Conservation (phyloP, 2,797 vertebrate genomes). For the Sebastes taczanowskii region DNA sequence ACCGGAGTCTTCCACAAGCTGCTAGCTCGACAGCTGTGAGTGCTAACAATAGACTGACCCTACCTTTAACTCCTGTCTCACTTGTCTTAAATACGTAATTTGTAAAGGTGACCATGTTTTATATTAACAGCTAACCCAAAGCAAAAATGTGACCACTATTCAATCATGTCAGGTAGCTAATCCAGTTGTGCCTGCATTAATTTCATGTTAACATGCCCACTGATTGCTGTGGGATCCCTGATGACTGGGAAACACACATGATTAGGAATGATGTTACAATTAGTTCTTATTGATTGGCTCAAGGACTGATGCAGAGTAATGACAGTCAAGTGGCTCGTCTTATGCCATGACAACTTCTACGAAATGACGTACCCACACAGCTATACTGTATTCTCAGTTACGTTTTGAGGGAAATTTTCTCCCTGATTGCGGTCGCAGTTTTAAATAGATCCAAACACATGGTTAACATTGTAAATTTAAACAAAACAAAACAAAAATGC, state of each 20-base stretch:
- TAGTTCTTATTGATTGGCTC: slow-evolving; percentile 1
- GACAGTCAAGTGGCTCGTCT: neutral
- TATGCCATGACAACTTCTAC: no score
- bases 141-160: neutral
- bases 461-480: no score
- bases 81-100: fast-evolving
- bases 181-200: neutral
- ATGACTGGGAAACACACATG: slow-evolving; percentile 4
- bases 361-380: fast-evolving
- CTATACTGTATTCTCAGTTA: no score
- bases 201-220: slow-evolving; percentile 29
- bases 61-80: no score
- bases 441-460: no score
- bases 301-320: neutral
- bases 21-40: no score
- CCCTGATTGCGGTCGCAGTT: no score
- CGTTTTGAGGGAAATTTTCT: no score
- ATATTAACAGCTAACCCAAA: neutral
- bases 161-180: neutral
- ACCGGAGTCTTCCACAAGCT: no score
- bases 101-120: neutral
- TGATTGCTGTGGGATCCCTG: slow-evolving; percentile 25
- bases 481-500: no score
- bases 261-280: slow-evolving; percentile 16
- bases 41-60: no score